A percentile compares a stretch with the other conserved stretches of the same genome.
These are phyloP conservation scores for Hedychridium roseum DNA, from an alignment of 2,888 invertebrate genomes.

Conservation along the genomic window DNA sequence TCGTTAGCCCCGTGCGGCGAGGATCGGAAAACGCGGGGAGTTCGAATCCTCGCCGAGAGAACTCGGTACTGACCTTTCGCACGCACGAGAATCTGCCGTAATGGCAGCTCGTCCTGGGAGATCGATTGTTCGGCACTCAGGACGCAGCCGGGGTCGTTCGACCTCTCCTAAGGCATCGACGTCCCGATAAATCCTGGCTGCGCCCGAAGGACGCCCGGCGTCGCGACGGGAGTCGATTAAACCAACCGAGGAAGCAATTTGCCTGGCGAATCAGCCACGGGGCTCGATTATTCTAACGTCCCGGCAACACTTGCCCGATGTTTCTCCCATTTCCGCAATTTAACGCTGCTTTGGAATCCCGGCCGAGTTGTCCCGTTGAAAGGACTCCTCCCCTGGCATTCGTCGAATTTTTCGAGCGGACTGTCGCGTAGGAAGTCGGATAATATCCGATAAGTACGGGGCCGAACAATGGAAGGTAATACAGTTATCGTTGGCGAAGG, in stretches of 20 bases:
- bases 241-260: conserved; percentile 17
- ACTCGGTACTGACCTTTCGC: conserved; percentile 42
- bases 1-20: conserved; percentile 37
- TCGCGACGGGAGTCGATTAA: conserved; percentile 22
- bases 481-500: conserved; percentile 52
- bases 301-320: too few relatives aligned
- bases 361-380: too few relatives aligned
- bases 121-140: conserved; percentile 39
- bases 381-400: too few relatives aligned
- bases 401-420: too few relatives aligned
- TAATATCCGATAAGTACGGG: too few relatives aligned
- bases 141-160: conserved; percentile 46
- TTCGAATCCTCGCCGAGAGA: conserved; percentile 32
- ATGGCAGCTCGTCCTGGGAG: conserved; percentile 24
- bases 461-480: conserved; percentile 44
- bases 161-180: conserved; percentile 40
- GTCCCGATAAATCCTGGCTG: conserved; percentile 37
- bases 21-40: conserved; percentile 31
- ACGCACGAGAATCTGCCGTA: conserved; percentile 36
- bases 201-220: conserved; percentile 13
- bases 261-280: conserved; percentile 22
- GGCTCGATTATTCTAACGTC: too few relatives aligned
- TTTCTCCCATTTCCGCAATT: too few relatives aligned
- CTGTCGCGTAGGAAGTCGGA: too few relatives aligned
- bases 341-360: too few relatives aligned